Evolutionary conservation across 2,113 vertebrate genomes (phyloP).

Genomic region (Salvelinus alpinus): DNA sequence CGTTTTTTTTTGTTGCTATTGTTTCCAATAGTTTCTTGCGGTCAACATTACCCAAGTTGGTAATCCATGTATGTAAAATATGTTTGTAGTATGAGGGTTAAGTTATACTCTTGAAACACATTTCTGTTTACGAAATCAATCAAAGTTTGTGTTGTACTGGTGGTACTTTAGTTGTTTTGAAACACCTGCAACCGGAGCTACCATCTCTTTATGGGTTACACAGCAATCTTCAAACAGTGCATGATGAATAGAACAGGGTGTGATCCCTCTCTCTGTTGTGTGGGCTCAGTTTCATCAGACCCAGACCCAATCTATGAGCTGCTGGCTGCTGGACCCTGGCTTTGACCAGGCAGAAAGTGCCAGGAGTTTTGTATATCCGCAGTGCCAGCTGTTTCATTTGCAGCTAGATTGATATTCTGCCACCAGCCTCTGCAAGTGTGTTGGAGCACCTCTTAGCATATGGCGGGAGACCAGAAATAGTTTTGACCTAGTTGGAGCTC

Average conservation of each 20-base stretch:
- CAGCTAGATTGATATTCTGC: constrained; percentile 59
- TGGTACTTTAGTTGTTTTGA: constrained; percentile 5
- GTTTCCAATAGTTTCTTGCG: too few species aligned
- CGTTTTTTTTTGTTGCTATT: too few species aligned
- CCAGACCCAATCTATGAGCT: constrained; percentile 18
- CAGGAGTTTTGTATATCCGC: constrained; percentile 46
- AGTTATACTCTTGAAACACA: too few species aligned
- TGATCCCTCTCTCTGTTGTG: constrained; percentile 9
- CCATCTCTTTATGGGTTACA: constrained; percentile 7
- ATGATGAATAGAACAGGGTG: constrained; percentile 11
- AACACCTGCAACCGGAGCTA: constrained; percentile 7
- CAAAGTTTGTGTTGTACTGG: neutral
- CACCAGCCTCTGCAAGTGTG: constrained; percentile 39
- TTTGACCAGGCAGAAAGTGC: constrained; percentile 35
- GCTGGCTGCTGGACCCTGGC: constrained; percentile 37
- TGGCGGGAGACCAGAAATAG: constrained; percentile 69
- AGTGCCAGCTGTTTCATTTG: constrained; percentile 60
- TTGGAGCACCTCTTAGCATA: constrained; percentile 63
- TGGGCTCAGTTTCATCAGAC: constrained; percentile 14
- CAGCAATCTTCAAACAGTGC: constrained; percentile 23
- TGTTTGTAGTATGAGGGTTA: too few species aligned
- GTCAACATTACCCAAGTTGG: too few species aligned
- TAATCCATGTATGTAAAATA: too few species aligned
- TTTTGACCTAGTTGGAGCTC: constrained; percentile 75
- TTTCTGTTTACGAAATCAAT: too few species aligned